A percentile compares a stretch with the other conserved stretches of the same genome.
phyloP scores from a whole-genome alignment of 2,113 vertebrate species.

The Tinamus guttatus region DNA sequence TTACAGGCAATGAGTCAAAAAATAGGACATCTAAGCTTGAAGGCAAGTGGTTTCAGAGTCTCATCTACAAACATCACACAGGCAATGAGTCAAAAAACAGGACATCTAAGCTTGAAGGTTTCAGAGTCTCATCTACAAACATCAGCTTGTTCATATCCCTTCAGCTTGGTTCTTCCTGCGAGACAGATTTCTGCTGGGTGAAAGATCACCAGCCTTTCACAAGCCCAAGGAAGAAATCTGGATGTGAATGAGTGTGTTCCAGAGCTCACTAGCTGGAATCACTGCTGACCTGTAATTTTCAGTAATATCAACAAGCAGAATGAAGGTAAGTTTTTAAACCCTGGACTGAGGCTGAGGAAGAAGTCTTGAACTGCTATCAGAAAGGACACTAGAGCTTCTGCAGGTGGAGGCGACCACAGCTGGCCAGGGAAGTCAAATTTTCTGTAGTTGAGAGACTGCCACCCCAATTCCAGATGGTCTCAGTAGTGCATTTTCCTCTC shows the following conservation, averaged over 20 bases:
- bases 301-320: not conserved
- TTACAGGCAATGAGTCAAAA: not conserved
- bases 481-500: not conserved
- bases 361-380: not conserved
- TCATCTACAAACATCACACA: too few relatives aligned
- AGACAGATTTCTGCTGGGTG: not conserved
- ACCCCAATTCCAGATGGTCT: not conserved
- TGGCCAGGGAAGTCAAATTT: not conserved
- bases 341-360: not conserved
- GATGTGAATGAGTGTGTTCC: not conserved
- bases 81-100: too few relatives aligned
- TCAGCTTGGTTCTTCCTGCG: rapidly evolving
- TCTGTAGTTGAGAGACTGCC: rapidly evolving
- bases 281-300: not conserved
- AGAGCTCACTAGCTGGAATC: not conserved
- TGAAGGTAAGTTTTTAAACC: not conserved
- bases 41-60: too few relatives aligned
- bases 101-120: not conserved
- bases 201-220: not conserved
- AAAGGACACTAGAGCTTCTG: not conserved
- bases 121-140: not conserved
- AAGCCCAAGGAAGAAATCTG: not conserved
- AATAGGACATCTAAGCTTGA: too few relatives aligned
- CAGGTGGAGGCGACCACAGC: not conserved
- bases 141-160: not conserved